Evolutionary conservation across 2,888 invertebrate species (phyloP), one percentile per base, ranked within the genome.

Genomic region (Polyommatus iphigenia): DNA sequence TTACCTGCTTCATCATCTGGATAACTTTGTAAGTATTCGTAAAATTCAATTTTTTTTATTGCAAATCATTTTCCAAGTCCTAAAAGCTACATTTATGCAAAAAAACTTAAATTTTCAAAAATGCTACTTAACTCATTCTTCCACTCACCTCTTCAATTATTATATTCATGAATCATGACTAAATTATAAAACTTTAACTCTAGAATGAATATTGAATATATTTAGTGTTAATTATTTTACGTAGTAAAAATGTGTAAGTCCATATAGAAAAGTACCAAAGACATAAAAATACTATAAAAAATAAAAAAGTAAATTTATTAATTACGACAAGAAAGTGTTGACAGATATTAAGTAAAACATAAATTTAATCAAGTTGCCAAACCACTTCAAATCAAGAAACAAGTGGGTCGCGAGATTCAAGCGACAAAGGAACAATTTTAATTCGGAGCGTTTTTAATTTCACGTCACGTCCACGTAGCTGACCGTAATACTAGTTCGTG

Each of bases 401-500:
- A 77, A 67, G 62, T 62, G 10, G 73, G 73, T 24, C 78, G 62
- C 57, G 72, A 78, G 59, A 73, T 78, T 67, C 76, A 79, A 59
- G 78, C 77, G 79, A 77, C 79, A 78, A 71, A 77, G 78, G 57
- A 73, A 78, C 59, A 73, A 80, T 80, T 80, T 79, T 78, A 78
- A 81, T 78, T 76, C 78, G 77, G 79, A 77, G 73, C 75, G 24
- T 81, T 84, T 87, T 88, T 84, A 87, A 85, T 88, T 91, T 89
- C 92, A 83, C 82, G 85, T 90, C 91, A 93, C 91, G 92, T 91
- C 82, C 86, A 84, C 82, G 82, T 85, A 86, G 89, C 91, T 89
- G 89, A 85, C 86, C 87, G 87, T 90, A 90, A 89, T 91, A 88
- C 88, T 85, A 85, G 87, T 87, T 89, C 89, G 89, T 89, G 90